Percentiles rank a stretch among this genome's conserved stretches.
phyloP scores from a whole-genome alignment of 2,113 vertebrate genomes.

The Brienomyrus longianalis region DNA sequence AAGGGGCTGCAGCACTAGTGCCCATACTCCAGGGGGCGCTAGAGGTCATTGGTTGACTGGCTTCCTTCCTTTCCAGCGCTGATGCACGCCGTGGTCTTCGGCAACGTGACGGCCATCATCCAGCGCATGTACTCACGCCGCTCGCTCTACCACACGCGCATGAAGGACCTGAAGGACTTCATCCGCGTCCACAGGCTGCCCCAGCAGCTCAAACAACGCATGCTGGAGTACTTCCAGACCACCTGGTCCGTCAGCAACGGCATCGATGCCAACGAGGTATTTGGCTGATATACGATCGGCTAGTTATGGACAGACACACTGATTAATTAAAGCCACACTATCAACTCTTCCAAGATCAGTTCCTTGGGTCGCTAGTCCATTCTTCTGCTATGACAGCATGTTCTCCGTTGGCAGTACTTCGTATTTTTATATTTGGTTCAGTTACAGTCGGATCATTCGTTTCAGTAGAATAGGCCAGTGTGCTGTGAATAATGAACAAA shows the following conservation, averaged over 20 bases:
- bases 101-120: constrained; percentile 93
- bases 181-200: constrained; percentile 85
- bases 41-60: neutral
- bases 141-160: constrained; percentile 89
- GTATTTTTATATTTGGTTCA: neutral
- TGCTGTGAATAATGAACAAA: neutral
- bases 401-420: neutral
- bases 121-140: constrained; percentile 94
- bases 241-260: constrained; percentile 96
- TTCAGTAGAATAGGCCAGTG: neutral
- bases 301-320: neutral
- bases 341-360: neutral
- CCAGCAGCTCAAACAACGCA: constrained; percentile 86
- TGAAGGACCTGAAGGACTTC: constrained; percentile 96
- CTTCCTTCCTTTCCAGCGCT: constrained; percentile 59
- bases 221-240: constrained; percentile 96
- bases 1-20: neutral
- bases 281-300: neutral
- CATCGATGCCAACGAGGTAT: constrained; percentile 86
- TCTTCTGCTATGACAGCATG: neutral
- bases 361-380: neutral
- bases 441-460: neutral
- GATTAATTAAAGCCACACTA: neutral
- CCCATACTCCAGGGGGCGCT: neutral
- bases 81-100: constrained; percentile 92